A percentile compares a stretch with the other conserved stretches of the same genome.
Conservation (phyloP, 2,797 vertebrate genomes). For the Tenualosa thibaudeaui region DNA sequence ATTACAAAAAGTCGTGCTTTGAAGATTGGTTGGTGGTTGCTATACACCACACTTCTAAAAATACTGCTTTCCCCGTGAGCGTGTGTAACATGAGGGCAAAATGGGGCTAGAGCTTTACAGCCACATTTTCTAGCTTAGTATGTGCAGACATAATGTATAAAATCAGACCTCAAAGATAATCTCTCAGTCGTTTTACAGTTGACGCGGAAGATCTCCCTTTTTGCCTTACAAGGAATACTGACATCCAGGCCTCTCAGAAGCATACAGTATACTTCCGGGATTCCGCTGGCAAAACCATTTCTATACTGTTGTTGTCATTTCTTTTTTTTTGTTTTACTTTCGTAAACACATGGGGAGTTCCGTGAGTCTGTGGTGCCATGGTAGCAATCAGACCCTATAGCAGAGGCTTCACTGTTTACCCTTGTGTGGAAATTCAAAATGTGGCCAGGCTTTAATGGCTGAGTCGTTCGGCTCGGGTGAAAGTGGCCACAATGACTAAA, state of each 20-base stretch:
- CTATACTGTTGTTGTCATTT: not conserved
- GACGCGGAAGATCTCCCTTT: not conserved
- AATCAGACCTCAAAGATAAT: constrained; percentile 4
- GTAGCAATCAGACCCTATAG: constrained; percentile 40
- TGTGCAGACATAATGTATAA: not conserved
- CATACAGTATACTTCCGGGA: not conserved
- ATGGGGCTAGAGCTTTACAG: not conserved
- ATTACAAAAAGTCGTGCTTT: not conserved
- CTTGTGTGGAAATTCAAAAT: constrained; percentile 38
- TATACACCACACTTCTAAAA: not conserved
- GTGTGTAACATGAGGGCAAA: not conserved
- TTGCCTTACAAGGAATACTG: not conserved
- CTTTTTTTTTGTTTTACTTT: not conserved
- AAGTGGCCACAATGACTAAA: constrained; percentile 60
- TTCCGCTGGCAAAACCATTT: constrained; percentile 7
- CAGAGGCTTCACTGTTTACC: constrained; percentile 43
- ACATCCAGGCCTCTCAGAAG: not conserved
- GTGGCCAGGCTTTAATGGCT: not conserved
- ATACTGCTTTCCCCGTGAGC: not conserved
- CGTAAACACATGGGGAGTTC: constrained; percentile 29
- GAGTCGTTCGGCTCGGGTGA: constrained; percentile 60
- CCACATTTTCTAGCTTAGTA: not conserved
- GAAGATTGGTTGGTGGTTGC: not conserved
- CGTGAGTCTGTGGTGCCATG: constrained; percentile 25
- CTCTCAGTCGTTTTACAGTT: not conserved